A percentile compares a stretch with the other conserved stretches of the same genome.
These are phyloP conservation scores for Hoplostethus atlanticus DNA, from an alignment of 2,797 vertebrate genomes.

Conservation along the genomic window DNA sequence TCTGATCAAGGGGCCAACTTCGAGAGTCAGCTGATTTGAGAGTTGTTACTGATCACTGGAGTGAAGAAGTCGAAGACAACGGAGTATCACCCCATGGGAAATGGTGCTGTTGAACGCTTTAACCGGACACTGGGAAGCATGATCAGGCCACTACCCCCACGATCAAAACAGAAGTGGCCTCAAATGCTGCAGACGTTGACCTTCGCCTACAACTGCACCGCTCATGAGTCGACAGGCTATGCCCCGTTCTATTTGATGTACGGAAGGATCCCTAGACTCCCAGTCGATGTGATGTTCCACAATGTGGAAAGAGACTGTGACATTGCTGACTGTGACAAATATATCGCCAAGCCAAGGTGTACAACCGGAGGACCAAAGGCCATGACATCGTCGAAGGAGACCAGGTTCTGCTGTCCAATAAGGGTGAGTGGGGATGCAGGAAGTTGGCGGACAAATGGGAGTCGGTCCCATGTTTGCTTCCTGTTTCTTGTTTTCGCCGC, in stretches of 20 bases:
- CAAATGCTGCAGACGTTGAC: constrained; percentile 16
- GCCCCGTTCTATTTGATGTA: constrained; percentile 24
- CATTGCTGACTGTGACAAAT: constrained; percentile 23
- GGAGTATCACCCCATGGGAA: constrained; percentile 11
- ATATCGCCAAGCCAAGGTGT: too few relatives aligned
- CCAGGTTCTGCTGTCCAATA: too few relatives aligned
- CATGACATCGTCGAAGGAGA: too few relatives aligned
- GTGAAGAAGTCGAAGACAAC: constrained; percentile 27
- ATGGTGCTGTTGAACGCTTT: constrained; percentile 14
- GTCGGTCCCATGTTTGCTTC: constrained; percentile 35
- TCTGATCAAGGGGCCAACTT: constrained; percentile 33
- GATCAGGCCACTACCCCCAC: constrained; percentile 9
- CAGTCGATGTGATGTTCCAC: constrained; percentile 25
- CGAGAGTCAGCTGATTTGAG: constrained; percentile 23
- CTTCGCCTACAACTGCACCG: constrained; percentile 28
- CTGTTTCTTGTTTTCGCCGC: too few relatives aligned
- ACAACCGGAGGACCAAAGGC: too few relatives aligned
- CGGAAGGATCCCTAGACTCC: constrained; percentile 4
- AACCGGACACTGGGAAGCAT: constrained; percentile 29
- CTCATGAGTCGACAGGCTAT: constrained; percentile 21
- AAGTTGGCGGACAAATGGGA: constrained; percentile 47
- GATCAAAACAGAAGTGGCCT: constrained; percentile 17
- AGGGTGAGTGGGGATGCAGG: constrained; percentile 32
- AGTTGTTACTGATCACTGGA: constrained; percentile 26
- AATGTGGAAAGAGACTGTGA: constrained; percentile 15